Percentiles rank a stretch among this genome's conserved stretches.
These are phyloP conservation scores for Apogon talboti DNA, from an alignment of 2,797 vertebrate species.

Conservation along the genomic window DNA sequence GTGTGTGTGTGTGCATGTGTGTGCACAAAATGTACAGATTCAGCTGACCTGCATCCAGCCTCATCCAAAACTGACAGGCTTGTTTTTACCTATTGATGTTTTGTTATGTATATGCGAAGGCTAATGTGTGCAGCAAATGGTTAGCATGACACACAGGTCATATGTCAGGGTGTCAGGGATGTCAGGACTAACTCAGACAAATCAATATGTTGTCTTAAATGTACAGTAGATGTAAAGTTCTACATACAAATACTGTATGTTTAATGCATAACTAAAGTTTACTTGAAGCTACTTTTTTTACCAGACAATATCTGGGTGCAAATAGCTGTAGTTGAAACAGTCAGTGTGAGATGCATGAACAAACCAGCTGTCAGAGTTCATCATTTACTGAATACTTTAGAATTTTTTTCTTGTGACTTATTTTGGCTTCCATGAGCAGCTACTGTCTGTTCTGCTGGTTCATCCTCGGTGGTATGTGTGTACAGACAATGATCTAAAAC, in stretches of 20 bases:
- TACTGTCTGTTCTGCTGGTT: not conserved
- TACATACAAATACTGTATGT: not conserved
- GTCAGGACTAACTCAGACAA: too few species aligned
- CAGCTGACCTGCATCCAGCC: too few species aligned
- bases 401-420: conserved; percentile 2
- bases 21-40: too few species aligned
- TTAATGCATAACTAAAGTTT: not conserved
- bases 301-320: conserved; percentile 32
- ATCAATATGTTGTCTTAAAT: too few species aligned
- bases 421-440: not conserved
- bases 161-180: too few species aligned
- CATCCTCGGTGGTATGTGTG: not conserved
- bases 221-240: too few species aligned
- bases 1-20: too few species aligned
- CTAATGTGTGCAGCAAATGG: too few species aligned
- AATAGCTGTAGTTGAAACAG: conserved; percentile 16
- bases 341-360: not conserved
- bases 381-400: not conserved
- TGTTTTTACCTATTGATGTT: too few species aligned
- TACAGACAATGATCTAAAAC: conserved; percentile 35
- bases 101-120: too few species aligned
- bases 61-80: too few species aligned
- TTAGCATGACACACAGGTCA: too few species aligned
- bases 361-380: not conserved
- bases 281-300: not conserved